phyloP scores from a whole-genome alignment of 1,140 invertebrate genomes.

The Sinonovacula constricta region DNA sequence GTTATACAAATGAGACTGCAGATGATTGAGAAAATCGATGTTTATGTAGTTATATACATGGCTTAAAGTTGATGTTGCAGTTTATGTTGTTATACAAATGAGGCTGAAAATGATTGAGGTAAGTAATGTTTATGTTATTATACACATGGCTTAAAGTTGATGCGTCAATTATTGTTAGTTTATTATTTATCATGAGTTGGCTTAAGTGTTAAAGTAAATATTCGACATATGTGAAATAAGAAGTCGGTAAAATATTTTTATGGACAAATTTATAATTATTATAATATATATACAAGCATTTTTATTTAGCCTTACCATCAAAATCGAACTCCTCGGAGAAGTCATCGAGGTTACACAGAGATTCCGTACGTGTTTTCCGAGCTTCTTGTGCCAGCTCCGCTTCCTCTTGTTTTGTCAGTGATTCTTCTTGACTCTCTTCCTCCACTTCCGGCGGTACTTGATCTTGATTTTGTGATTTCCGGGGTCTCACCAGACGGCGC shows the following conservation, averaged over 20 bases:
- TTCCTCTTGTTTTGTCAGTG: not conserved
- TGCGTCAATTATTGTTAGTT: not conserved
- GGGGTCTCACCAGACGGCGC: not conserved
- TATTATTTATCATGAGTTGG: too few species aligned
- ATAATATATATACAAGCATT: not conserved
- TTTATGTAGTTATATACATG: too few species aligned
- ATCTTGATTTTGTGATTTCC: not conserved
- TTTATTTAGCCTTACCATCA: conserved; percentile 18
- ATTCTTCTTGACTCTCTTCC: too few species aligned
- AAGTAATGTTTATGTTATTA: not conserved
- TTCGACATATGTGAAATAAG: not conserved
- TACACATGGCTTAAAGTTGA: not conserved
- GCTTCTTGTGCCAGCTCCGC: not conserved
- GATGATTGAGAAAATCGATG: too few species aligned
- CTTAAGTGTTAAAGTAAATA: not conserved
- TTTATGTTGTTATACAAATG: too few species aligned
- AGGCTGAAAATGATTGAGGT: too few species aligned
- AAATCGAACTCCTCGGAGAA: conserved; percentile 35
- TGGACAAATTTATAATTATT: not conserved
- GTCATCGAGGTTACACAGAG: not conserved
- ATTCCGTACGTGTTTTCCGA: not conserved
- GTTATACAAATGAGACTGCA: too few species aligned
- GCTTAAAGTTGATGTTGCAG: too few species aligned
- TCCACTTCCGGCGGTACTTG: not conserved
- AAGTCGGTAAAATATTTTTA: not conserved